Evolutionary conservation across 53 echinoderm and acorn worm species (phyloP).

Genomic region (Paracentrotus lividus): DNA sequence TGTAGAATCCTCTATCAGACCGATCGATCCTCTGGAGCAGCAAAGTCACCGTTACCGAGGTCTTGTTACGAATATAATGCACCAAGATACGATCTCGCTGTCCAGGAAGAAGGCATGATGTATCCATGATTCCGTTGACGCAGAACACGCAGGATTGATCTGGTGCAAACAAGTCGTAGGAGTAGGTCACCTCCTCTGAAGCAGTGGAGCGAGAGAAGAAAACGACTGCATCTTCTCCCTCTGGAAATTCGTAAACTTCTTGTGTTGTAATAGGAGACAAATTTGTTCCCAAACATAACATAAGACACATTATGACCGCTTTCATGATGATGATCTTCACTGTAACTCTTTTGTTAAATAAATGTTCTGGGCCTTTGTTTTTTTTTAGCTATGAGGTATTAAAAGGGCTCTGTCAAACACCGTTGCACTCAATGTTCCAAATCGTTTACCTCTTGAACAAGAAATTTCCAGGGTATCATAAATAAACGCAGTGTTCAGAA

Average conservation of each 20-base stretch:
- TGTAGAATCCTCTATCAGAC: constrained; percentile 36
- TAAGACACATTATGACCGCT: too few relatives aligned
- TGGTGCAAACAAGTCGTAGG: constrained; percentile 25
- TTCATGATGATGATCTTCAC: too few relatives aligned
- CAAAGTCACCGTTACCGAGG: neutral
- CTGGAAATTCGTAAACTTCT: constrained; percentile 33
- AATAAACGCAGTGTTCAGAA: too few relatives aligned
- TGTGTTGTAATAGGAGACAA: neutral
- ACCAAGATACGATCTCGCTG: neutral
- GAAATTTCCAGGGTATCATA: too few relatives aligned
- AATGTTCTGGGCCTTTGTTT: too few relatives aligned
- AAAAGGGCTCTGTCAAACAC: too few relatives aligned
- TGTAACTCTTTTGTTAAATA: too few relatives aligned
- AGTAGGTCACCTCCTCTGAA: neutral
- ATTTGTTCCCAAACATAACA: neutral
- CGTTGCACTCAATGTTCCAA: too few relatives aligned
- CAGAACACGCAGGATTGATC: constrained; percentile 24
- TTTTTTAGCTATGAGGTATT: too few relatives aligned
- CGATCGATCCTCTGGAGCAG: neutral
- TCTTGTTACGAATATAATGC: neutral
- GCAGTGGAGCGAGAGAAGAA: neutral
- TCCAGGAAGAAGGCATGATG: neutral
- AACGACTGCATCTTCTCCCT: neutral
- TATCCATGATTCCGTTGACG: constrained; percentile 8
- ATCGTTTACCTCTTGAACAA: too few relatives aligned